Percentiles rank a stretch among this genome's conserved stretches.
Evolutionary conservation across 2,888 invertebrate species (phyloP).

Genomic region (Willowsia nigromaculata): DNA sequence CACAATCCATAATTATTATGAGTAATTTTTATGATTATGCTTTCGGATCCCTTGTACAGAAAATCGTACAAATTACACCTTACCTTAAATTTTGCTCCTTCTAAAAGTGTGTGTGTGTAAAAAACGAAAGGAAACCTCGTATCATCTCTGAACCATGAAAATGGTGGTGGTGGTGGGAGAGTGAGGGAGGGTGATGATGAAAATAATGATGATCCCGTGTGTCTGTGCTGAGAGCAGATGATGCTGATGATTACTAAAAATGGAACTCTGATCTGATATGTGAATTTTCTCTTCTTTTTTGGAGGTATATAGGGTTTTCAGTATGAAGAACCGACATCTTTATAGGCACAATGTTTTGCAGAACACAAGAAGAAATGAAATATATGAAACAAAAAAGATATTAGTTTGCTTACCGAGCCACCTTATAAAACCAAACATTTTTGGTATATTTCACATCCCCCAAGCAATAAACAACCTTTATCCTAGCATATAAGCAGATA

Average conservation of each 20-base stretch:
- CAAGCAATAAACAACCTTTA: constrained; percentile 44
- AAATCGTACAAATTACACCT: constrained; percentile 55
- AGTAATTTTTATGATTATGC: constrained; percentile 54
- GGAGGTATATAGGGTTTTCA: background rate
- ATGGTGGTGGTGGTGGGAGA: constrained; percentile 26
- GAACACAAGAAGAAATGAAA: background rate
- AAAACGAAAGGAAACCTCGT: constrained; percentile 20
- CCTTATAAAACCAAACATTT: background rate
- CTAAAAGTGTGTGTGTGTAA: background rate
- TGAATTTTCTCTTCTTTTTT: constrained; percentile 41
- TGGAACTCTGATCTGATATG: constrained; percentile 59
- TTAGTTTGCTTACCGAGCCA: background rate
- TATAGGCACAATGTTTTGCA: background rate
- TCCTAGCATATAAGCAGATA: constrained; percentile 1
- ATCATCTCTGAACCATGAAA: constrained; percentile 31
- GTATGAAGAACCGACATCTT: background rate
- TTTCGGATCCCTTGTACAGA: constrained; percentile 46
- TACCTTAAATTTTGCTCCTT: background rate
- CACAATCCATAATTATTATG: constrained; percentile 36
- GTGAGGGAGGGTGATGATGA: constrained; percentile 5
- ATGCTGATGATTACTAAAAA: constrained; percentile 51
- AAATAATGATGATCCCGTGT: constrained; percentile 52
- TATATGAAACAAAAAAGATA: background rate
- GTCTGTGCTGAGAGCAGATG: background rate
- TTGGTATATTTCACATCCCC: constrained; percentile 20